Percentiles rank a stretch among this genome's conserved stretches.
Evolutionary conservation across 1,140 invertebrate species (phyloP).

Genomic region (Apis laboriosa): DNA sequence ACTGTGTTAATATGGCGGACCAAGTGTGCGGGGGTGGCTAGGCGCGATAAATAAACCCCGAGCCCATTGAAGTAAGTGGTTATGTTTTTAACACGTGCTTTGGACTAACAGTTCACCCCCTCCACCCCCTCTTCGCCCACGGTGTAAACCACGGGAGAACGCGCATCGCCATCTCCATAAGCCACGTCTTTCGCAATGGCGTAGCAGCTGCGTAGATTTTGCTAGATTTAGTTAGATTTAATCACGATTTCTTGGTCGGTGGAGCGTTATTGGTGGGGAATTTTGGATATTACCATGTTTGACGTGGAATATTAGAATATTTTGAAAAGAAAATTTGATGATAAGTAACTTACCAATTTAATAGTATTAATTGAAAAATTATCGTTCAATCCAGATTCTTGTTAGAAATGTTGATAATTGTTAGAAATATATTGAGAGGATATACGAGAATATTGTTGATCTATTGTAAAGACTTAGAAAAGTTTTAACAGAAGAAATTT

Average conservation of each 20-base stretch:
- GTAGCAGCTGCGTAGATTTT: conserved; percentile 11
- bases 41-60: conserved; percentile 73
- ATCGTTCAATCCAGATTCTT: too few species aligned
- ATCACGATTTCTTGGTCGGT: not conserved
- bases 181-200: conserved; percentile 52
- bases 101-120: conserved; percentile 66
- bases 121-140: conserved; percentile 12
- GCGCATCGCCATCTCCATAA: conserved; percentile 54
- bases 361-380: too few species aligned
- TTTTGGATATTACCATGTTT: too few species aligned
- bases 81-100: conserved; percentile 77
- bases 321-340: too few species aligned
- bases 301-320: too few species aligned
- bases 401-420: too few species aligned
- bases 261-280: too few species aligned
- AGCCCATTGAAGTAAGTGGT: conserved; percentile 74
- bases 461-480: too few species aligned
- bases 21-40: conserved; percentile 47
- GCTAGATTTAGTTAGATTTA: not conserved
- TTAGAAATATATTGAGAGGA: too few species aligned
- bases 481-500: too few species aligned
- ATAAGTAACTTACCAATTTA: too few species aligned
- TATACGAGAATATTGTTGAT: too few species aligned
- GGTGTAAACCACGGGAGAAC: conserved; percentile 52
- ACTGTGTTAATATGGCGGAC: conserved; percentile 30